Percentiles rank a stretch among this genome's conserved stretches.
phyloP scores from a whole-genome alignment of 2,888 invertebrate genomes.

The Dastarcus helophoroides region DNA sequence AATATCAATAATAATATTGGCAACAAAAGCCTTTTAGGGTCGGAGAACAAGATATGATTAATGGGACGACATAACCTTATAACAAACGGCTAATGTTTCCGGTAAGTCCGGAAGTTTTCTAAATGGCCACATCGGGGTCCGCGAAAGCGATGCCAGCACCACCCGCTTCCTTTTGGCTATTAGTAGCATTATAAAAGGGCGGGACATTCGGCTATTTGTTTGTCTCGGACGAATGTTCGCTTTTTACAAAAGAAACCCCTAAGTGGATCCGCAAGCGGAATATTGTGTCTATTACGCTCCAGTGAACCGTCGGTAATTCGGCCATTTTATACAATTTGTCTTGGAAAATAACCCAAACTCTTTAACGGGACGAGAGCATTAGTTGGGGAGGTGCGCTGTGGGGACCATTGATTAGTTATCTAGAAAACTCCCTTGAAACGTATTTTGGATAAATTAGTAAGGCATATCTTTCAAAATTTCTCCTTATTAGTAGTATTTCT shows the following conservation, averaged over 20 bases:
- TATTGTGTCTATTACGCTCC: constrained; percentile 26
- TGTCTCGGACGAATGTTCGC: constrained; percentile 24
- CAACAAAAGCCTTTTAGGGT: constrained; percentile 26
- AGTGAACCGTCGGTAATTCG: constrained; percentile 14
- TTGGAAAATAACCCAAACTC: too few relatives aligned
- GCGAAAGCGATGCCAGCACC: constrained; percentile 25
- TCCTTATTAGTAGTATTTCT: too few relatives aligned
- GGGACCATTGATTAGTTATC: too few relatives aligned
- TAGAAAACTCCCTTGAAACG: too few relatives aligned
- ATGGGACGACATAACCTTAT: constrained; percentile 33
- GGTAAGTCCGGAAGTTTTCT: constrained; percentile 36
- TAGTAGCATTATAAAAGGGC: constrained; percentile 36
- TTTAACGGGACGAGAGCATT: too few relatives aligned
- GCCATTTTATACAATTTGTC: constrained; percentile 2
- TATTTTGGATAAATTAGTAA: too few relatives aligned
- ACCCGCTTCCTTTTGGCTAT: constrained; percentile 35
- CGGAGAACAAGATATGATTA: constrained; percentile 36
- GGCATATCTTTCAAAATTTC: too few relatives aligned
- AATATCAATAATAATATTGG: constrained; percentile 37
- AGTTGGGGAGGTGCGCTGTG: too few relatives aligned
- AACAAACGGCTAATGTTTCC: constrained; percentile 38
- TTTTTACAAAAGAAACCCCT: constrained; percentile 17
- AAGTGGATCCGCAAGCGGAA: constrained; percentile 31
- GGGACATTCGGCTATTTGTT: constrained; percentile 33
- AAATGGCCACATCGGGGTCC: constrained; percentile 31